These are phyloP conservation scores for Pocillopora damicornis DNA, from an alignment of 64 coral and sea anemone species.

Conservation along the genomic window DNA sequence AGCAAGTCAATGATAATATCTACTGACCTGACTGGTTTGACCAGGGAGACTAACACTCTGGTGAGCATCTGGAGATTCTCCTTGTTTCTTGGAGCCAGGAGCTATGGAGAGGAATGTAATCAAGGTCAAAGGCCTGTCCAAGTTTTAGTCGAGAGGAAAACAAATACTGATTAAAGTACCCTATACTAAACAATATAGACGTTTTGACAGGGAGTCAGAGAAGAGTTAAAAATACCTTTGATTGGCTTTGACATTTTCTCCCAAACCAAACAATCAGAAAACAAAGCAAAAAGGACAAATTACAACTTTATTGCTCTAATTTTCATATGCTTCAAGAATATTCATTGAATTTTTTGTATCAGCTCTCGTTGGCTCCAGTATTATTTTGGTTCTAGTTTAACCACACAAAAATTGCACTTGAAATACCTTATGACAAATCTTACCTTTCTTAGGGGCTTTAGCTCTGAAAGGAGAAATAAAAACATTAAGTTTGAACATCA, in stretches of 20 bases:
- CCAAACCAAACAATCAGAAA: too few relatives aligned
- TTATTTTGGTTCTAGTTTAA: too few relatives aligned
- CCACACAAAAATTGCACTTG: background rate
- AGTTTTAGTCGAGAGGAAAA: background rate
- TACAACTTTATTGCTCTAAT: too few relatives aligned
- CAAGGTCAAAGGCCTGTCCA: background rate
- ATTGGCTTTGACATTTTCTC: too few relatives aligned
- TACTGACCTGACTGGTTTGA: background rate
- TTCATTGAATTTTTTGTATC: too few relatives aligned
- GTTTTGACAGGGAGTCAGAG: too few relatives aligned
- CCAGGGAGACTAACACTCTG: background rate
- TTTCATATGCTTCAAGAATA: too few relatives aligned
- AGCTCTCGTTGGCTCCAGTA: too few relatives aligned
- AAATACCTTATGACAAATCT: background rate
- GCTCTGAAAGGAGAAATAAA: background rate
- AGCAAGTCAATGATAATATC: background rate
- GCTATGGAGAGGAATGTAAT: constrained; percentile 3
- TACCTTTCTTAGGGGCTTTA: constrained; percentile 19
- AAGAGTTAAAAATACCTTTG: too few relatives aligned
- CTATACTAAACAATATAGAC: too few relatives aligned
- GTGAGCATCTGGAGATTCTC: constrained; percentile 39
- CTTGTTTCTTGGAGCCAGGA: constrained; percentile 56
- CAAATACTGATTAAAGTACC: background rate
- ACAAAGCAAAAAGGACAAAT: too few relatives aligned
- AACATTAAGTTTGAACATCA: background rate